Evolutionary conservation across 1,140 invertebrate species (phyloP).

Genomic region (Microvelia longipes): DNA sequence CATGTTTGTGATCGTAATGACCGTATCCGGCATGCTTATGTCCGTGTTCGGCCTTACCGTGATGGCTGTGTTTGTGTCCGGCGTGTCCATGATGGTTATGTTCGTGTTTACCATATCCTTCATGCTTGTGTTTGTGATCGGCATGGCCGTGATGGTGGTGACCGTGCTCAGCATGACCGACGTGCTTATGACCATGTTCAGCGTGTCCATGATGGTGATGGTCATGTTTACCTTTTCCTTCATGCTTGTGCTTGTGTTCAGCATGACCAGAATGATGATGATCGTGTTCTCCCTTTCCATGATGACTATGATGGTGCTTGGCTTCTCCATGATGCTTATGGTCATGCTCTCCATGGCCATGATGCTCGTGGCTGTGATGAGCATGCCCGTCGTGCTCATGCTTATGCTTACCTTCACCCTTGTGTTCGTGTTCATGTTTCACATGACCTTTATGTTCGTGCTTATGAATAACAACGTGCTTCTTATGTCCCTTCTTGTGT

Average conservation of each 20-base stretch:
- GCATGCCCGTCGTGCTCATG: background rate
- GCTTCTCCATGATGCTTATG: background rate
- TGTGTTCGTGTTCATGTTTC: background rate
- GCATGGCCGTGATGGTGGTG: background rate
- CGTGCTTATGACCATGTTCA: background rate
- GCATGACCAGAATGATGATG: background rate
- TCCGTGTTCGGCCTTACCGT: background rate
- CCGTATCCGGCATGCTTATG: background rate
- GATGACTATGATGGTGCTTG: background rate
- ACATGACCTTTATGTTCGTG: background rate
- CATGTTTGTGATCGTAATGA: background rate
- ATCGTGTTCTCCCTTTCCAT: background rate
- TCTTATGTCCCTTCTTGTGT: background rate
- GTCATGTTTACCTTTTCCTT: background rate
- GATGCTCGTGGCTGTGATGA: background rate
- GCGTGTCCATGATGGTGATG: background rate
- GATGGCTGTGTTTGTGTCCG: background rate
- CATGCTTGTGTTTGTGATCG: background rate
- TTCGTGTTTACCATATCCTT: background rate
- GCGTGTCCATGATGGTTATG: background rate
- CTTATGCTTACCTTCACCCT: background rate
- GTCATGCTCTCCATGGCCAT: background rate
- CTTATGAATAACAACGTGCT: background rate
- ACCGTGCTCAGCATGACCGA: background rate
- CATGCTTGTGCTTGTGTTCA: background rate